These are phyloP conservation scores for Gila orcuttii DNA, from an alignment of 2,113 vertebrate genomes.

Conservation along the genomic window DNA sequence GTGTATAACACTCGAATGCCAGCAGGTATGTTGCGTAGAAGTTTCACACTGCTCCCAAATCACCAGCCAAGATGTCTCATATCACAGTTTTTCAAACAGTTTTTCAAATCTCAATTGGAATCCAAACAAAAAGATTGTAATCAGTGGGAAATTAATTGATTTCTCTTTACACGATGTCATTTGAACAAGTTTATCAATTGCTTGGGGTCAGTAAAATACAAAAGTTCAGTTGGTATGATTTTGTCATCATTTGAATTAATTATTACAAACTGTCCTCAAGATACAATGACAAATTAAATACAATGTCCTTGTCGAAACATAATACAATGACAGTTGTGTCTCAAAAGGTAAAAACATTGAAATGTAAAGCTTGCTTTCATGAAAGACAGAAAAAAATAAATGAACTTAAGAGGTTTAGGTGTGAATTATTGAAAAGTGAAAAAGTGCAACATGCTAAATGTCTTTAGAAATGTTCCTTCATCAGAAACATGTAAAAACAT, in stretches of 20 bases:
- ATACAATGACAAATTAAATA: neutral
- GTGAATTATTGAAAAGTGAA: too few species aligned
- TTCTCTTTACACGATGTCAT: neutral
- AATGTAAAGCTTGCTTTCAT: too few species aligned
- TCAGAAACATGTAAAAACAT: neutral
- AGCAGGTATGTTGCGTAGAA: conserved; percentile 35
- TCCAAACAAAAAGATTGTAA: neutral
- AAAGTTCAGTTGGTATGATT: neutral
- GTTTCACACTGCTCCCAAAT: conserved; percentile 26
- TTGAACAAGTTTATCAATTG: neutral
- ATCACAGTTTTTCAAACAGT: neutral
- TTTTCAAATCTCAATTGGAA: neutral
- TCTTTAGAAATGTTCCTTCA: neutral
- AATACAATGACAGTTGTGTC: too few species aligned
- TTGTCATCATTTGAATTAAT: neutral
- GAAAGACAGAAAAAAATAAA: too few species aligned
- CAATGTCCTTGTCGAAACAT: too few species aligned
- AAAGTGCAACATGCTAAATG: neutral
- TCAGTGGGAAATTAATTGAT: neutral
- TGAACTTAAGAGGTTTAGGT: neutral
- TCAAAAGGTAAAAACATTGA: too few species aligned
- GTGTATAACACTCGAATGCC: neutral
- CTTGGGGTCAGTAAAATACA: neutral
- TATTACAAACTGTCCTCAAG: neutral
- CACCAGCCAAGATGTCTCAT: neutral